Conservation (phyloP, 1,140 invertebrate species). For the Drosophila jambulina region DNA sequence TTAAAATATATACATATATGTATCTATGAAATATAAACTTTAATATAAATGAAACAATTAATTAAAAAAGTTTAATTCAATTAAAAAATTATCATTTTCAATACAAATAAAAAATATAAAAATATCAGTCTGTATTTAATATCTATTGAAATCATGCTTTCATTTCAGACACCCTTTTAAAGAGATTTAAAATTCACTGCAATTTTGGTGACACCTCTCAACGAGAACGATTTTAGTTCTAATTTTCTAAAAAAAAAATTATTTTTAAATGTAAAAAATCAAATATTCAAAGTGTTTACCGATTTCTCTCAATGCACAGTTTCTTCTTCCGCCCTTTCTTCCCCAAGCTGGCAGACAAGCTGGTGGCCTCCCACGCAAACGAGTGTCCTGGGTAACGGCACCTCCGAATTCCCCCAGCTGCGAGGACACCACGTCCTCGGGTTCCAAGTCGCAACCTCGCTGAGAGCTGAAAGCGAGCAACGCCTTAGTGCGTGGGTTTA, state of each 20-base stretch:
- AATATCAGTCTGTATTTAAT: too few relatives aligned
- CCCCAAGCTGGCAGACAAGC: conserved; percentile 6
- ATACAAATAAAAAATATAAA: too few relatives aligned
- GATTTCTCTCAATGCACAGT: conserved; percentile 1
- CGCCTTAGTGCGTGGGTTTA: conserved; percentile 26
- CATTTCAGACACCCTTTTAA: too few relatives aligned
- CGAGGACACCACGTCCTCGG: conserved; percentile 15
- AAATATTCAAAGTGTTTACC: not conserved
- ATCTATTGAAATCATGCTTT: too few relatives aligned
- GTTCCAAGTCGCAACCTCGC: conserved; percentile 25
- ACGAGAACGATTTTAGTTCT: not conserved
- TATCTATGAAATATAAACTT: too few relatives aligned
- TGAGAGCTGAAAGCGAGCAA: conserved; percentile 31
- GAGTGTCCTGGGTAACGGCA: conserved; percentile 37
- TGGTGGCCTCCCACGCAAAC: conserved; percentile 36
- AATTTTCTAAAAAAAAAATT: not conserved
- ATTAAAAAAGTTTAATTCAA: too few relatives aligned
- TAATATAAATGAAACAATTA: too few relatives aligned
- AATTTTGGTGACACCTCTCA: too few relatives aligned
- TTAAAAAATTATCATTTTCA: too few relatives aligned
- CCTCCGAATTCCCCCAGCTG: not conserved
- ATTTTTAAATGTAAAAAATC: not conserved
- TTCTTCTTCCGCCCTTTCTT: conserved; percentile 2
- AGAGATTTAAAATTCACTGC: too few relatives aligned
- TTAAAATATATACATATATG: too few relatives aligned